phyloP scores from a whole-genome alignment of 2,113 vertebrate genomes.

The Aptenodytes forsteri region DNA sequence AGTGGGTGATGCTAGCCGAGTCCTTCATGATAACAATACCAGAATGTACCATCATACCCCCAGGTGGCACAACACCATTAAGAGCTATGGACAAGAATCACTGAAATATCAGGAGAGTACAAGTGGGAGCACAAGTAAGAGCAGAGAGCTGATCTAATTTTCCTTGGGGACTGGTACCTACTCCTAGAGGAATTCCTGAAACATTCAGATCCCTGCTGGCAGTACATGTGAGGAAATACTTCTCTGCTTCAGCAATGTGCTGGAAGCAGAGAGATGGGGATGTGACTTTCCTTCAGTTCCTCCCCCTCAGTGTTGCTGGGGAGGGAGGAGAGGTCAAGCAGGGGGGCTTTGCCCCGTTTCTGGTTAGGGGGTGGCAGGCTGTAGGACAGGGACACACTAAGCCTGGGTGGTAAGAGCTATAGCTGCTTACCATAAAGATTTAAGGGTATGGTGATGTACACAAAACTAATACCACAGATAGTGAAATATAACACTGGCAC shows the following conservation, averaged over 20 bases:
- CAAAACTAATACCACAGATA: background rate
- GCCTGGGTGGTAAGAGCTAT: background rate
- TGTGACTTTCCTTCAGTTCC: background rate
- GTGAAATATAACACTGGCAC: background rate
- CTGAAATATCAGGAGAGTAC: background rate
- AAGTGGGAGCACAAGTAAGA: background rate
- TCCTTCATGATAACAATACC: background rate
- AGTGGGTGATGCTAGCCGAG: background rate
- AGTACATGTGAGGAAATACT: background rate
- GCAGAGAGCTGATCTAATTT: background rate
- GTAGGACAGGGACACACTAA: background rate
- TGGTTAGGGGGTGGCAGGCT: background rate
- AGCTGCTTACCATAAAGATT: background rate
- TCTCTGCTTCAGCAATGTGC: background rate
- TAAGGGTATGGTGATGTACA: background rate
- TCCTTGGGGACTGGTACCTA: background rate
- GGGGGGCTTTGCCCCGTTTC: background rate
- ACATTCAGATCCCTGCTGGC: background rate
- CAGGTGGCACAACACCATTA: background rate
- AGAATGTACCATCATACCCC: background rate
- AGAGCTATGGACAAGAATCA: background rate
- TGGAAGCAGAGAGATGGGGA: background rate
- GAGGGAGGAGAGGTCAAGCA: background rate
- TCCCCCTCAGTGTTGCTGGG: fast-evolving
- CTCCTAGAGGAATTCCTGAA: background rate